phyloP scores from a whole-genome alignment of 1,140 invertebrate genomes.

The Papilio dardanus region DNA sequence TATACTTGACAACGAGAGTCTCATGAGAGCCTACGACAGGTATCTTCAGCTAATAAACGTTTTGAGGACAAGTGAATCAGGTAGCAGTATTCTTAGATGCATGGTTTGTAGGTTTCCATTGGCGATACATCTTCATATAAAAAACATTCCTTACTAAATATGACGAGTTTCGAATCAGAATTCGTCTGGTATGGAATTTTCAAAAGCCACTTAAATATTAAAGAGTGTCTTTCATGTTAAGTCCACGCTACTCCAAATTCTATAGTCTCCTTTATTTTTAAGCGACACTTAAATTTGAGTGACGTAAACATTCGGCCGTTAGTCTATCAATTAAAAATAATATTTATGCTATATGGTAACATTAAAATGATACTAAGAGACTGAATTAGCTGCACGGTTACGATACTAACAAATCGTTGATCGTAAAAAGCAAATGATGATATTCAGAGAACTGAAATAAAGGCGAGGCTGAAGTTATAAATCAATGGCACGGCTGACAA shows the following conservation, averaged over 20 bases:
- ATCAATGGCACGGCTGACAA: slow-evolving; percentile 69
- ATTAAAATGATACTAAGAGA: slow-evolving; percentile 37
- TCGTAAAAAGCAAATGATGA: slow-evolving; percentile 70
- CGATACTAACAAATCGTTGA: slow-evolving; percentile 61
- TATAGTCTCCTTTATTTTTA: no score
- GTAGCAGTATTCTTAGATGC: no score
- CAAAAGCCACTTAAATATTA: no score
- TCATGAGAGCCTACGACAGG: neutral
- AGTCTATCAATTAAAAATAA: slow-evolving; percentile 21
- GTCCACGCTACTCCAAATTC: no score
- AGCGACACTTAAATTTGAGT: no score
- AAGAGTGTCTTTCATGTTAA: no score
- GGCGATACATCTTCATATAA: neutral
- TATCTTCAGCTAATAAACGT: neutral
- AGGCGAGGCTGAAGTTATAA: slow-evolving; percentile 61
- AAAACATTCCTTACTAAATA: no score
- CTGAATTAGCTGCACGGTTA: slow-evolving; percentile 51
- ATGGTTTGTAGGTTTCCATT: neutral
- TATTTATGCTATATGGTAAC: slow-evolving; percentile 34
- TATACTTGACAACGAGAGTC: neutral
- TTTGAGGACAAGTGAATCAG: neutral
- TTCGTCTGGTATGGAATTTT: no score
- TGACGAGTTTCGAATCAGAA: no score
- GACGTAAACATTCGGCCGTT: no score
- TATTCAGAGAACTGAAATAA: slow-evolving; percentile 70